Base-by-base conservation (phyloP, 2,888 invertebrate genomes). In the Dicranocentrus wangi region DNA sequence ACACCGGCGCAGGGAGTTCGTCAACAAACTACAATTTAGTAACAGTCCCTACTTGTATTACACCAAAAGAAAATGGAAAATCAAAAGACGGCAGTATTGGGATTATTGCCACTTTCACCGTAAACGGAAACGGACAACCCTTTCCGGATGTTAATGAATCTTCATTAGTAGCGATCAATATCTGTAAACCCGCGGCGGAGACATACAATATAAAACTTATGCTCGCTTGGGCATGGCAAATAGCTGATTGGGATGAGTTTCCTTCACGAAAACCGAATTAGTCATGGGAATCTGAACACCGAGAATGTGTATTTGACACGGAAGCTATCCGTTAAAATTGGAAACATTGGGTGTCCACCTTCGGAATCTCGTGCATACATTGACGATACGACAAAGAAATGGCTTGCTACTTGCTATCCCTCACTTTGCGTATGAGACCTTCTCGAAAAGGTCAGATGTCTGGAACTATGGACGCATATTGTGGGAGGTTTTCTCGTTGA, bases 401-500 rank as follows among this genome's bases (percentile, higher is more conserved):
- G 61, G 61, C 61, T 77, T 1, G 23, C 77, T 23, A 43, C 61
- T 77, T 1, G 23, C 77, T 23, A 43, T 70, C 27, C 77, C 77
- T 0, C 25, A 70, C 10, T 77, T 58, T 43, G n/a, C 32, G n/a
- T 60, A 42, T 51, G 63, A 70, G 21, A 68, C 61, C 15, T 81
- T 69, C 21, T 75, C 81, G 0, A 75, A 55, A n/a, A 61, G 53
- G 25, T 63, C 81, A 3, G 81, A 81, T 27, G 25, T 75, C 23
- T 81, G 70, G 69, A 42, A 55, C 13, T 81, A 69, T 47, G 81
- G 81, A 61, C 13, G 42, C 1, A 32, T 68, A 5, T 10, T 81
- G 0, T 81, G 75, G 75, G 81, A 81, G 70, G 60, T 81, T n/a
- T 81, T 75, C 55, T 69, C 75, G 1, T 42, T 81, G 63, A 61